Percentiles rank a stretch among this genome's conserved stretches.
Conservation (phyloP, 2,797 vertebrate genomes). For the Micrastur ruficollis region DNA sequence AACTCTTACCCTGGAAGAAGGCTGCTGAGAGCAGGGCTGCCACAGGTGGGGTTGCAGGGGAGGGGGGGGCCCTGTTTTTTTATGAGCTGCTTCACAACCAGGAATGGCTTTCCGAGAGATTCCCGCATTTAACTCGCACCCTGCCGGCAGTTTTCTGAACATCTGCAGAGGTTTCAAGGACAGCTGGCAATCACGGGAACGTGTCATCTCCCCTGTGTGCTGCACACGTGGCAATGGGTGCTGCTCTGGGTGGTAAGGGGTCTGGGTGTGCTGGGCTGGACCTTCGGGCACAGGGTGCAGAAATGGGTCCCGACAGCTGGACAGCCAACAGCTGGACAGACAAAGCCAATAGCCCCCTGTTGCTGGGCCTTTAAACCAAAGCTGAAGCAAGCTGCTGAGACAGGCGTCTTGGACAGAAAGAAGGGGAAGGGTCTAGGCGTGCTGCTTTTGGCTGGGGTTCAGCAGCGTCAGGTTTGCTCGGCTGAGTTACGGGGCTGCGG, state of each 20-base stretch:
- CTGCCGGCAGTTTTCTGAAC: background rate
- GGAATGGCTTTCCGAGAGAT: background rate
- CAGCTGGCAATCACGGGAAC: background rate
- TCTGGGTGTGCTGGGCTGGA: background rate
- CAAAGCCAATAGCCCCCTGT: background rate
- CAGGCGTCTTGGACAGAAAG: background rate
- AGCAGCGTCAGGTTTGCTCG: background rate
- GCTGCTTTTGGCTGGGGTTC: background rate
- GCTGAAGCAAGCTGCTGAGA: background rate
- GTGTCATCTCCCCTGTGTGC: background rate
- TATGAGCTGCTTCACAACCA: background rate
- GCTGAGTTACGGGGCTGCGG: background rate
- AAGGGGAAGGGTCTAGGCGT: background rate
- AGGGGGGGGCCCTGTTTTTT: background rate
- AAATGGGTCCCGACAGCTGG: background rate
- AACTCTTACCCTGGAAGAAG: background rate
- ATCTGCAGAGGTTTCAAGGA: background rate
- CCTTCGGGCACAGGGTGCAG: background rate
- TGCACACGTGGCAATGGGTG: background rate
- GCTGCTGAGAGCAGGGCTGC: background rate
- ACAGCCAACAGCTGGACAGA: too few relatives aligned
- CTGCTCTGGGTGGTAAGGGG: background rate
- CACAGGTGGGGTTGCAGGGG: background rate
- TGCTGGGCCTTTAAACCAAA: background rate
- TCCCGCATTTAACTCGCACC: background rate